Conservation (phyloP, 2,113 vertebrate genomes). For the Scalopus aquaticus region DNA sequence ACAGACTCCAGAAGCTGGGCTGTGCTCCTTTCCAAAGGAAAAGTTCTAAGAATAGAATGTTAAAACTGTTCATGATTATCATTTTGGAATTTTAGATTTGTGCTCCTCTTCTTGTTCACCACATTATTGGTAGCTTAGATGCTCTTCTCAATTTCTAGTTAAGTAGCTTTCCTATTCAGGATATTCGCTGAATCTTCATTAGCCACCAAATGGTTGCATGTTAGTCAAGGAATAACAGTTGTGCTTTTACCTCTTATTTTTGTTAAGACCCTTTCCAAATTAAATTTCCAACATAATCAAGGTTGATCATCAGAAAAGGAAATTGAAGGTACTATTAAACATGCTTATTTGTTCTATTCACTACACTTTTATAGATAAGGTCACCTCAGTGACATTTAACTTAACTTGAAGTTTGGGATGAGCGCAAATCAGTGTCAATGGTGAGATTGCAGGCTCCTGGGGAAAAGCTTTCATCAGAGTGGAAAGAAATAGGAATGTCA, state of each 20-base stretch:
- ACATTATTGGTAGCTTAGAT: background rate
- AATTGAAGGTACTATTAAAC: background rate
- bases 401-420: background rate
- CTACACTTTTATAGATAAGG: background rate
- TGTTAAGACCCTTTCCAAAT: background rate
- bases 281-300: background rate
- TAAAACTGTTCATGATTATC: background rate
- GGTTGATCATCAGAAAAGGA: background rate
- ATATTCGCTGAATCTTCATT: background rate
- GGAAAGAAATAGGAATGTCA: background rate
- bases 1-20: background rate
- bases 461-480: background rate
- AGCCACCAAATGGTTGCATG: background rate
- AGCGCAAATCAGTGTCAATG: background rate
- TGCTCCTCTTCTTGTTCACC: background rate
- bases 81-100: background rate
- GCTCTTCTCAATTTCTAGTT: background rate
- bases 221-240: background rate
- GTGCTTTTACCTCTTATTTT: background rate
- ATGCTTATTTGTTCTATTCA: background rate
- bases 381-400: conserved; percentile 1
- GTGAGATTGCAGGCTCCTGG: background rate
- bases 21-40: background rate
- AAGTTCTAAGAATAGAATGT: background rate
- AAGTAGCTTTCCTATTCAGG: background rate